Evolutionary conservation across 2,797 vertebrate species (phyloP), one percentile per base, ranked within the genome.

Genomic region (Meriones psammophilus): DNA sequence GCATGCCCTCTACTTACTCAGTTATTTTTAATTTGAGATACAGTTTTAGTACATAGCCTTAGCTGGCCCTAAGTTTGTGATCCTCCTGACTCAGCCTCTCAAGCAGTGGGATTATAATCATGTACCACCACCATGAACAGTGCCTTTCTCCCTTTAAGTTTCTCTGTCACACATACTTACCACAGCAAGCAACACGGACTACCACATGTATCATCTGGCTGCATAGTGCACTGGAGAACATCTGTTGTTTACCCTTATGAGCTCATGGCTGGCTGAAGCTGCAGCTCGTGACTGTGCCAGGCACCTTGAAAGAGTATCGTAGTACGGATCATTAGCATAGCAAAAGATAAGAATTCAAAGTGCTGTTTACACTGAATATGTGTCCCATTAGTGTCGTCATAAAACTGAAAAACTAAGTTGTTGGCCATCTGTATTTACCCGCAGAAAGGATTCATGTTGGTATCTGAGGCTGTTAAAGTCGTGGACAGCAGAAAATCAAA

Each of bases 401-500:
- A 36, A 78, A 78, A 77, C 39, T 15, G 60, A 78, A 89, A 56
- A 64, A 9, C 66, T 78, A 18, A 78, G 14, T 64, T 2, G 8
- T 46, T 13, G 58, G 14, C 30, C 88, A 89, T 50, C 39, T 78
- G 42, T n/a, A 50, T 36, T 73, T 73, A 79, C 2, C 42, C 71
- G 18, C 56, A 92, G 56, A 92, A 92, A 92, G 68, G 60, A 36
- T 89, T 91, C 81, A 10, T 56, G 73, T 18, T 88, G 28, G 8
- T 91, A 4, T 91, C 17, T 36, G 24, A n/a, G 22, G 8, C 26
- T 88, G 28, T 46, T 83, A 7, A 62, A 83, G 33, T 64, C 39
- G 85, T 69, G n/a, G 39, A 62, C 7, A 26, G 88, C 3, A 62
- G 60, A 22, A 91, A 77, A 91, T 22, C 36, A 71, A 69, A 46